Conservation (phyloP, 2,888 invertebrate species). For the Ormyrus nitidulus region DNA sequence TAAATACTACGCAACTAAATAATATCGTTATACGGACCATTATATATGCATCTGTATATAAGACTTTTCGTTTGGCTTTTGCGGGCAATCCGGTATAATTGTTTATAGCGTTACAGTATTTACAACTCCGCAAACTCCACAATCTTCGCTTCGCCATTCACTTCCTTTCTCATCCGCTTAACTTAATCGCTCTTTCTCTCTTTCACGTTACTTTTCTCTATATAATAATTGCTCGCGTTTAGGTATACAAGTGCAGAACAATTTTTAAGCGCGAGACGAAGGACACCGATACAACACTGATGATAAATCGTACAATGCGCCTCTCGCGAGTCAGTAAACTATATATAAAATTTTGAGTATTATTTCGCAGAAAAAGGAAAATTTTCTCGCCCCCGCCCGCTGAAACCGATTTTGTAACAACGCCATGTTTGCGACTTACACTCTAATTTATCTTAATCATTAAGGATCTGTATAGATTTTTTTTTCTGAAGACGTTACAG, state of each 20-base stretch:
- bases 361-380: conserved; percentile 47
- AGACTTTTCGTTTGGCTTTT: conserved; percentile 64
- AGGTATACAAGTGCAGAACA: too few species aligned
- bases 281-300: conserved; percentile 47
- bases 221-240: conserved; percentile 13
- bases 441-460: conserved; percentile 63
- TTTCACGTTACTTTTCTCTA: conserved; percentile 15
- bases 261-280: conserved; percentile 32
- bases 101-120: conserved; percentile 67
- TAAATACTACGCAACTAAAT: conserved; percentile 73
- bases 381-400: conserved; percentile 64
- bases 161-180: conserved; percentile 38
- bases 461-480: conserved; percentile 61
- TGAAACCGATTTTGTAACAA: conserved; percentile 65
- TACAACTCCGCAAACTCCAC: conserved; percentile 68
- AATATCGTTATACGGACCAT: conserved; percentile 59
- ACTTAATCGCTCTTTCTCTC: conserved; percentile 47
- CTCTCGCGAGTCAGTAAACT: conserved; percentile 28
- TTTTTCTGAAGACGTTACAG: conserved; percentile 61
- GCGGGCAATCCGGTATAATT: conserved; percentile 65
- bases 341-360: not conserved
- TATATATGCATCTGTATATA: conserved; percentile 56
- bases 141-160: conserved; percentile 52
- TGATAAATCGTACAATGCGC: conserved; percentile 39
- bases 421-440: conserved; percentile 63